These are phyloP conservation scores for Gouania willdenowi DNA, from an alignment of 2,797 vertebrate genomes.

Conservation along the genomic window DNA sequence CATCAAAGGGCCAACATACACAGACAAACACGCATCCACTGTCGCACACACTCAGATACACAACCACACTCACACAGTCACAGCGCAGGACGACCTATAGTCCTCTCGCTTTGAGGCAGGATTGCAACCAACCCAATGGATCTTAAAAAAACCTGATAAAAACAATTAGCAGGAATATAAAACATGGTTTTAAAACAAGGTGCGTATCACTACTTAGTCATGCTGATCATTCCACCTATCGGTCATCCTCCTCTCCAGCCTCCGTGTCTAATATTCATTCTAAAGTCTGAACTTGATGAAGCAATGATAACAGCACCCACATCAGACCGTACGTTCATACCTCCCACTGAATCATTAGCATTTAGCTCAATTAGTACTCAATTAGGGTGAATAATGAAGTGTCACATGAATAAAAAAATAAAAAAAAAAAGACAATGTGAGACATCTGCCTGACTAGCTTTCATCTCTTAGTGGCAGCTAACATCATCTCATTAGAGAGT, in stretches of 20 bases:
- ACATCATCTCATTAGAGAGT: slow-evolving; percentile 36
- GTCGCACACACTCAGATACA: too few relatives aligned
- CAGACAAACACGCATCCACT: too few relatives aligned
- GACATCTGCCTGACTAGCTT: slow-evolving; percentile 40
- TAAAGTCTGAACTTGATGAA: slow-evolving; percentile 9
- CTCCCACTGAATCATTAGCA: slow-evolving; percentile 22
- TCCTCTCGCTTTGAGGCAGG: too few relatives aligned
- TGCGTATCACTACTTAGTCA: too few relatives aligned
- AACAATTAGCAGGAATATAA: too few relatives aligned
- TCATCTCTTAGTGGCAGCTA: slow-evolving; percentile 32
- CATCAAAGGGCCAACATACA: too few relatives aligned
- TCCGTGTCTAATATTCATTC: neutral
- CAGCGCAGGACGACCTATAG: too few relatives aligned
- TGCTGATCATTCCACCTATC: too few relatives aligned
- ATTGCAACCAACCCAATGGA: too few relatives aligned
- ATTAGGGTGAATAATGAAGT: slow-evolving; percentile 51
- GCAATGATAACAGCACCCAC: slow-evolving; percentile 5
- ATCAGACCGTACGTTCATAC: slow-evolving; percentile 17
- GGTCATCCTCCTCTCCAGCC: neutral
- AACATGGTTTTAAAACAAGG: too few relatives aligned
- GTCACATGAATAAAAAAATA: slow-evolving; percentile 47
- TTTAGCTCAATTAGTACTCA: slow-evolving; percentile 41
- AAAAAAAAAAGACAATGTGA: slow-evolving; percentile 40
- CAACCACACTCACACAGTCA: too few relatives aligned
- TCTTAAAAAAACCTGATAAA: too few relatives aligned